phyloP scores from a whole-genome alignment of 2,888 invertebrate species.

The Lithosia quadra region DNA sequence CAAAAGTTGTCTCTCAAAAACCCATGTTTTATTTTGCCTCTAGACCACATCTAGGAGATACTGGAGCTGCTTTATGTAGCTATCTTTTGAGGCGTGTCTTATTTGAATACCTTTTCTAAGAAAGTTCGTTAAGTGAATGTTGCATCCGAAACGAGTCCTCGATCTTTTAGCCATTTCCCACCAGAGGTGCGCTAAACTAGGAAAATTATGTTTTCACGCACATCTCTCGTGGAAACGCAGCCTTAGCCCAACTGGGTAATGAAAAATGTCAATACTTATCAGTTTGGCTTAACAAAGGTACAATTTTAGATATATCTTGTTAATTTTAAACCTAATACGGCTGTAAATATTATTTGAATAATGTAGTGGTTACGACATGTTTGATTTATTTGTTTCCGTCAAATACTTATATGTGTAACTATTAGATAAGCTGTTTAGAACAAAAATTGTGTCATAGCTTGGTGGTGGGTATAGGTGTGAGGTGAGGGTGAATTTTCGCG shows the following conservation, averaged over 20 bases:
- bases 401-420: not conserved
- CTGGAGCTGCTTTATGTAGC: too few species aligned
- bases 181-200: not conserved
- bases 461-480: too few species aligned
- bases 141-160: too few species aligned
- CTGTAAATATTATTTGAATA: slow-evolving; percentile 1
- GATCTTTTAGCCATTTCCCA: too few species aligned
- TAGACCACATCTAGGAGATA: too few species aligned
- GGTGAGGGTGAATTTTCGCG: too few species aligned
- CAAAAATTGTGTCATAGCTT: not conserved
- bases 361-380: not conserved
- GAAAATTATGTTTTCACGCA: not conserved
- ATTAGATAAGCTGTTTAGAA: not conserved
- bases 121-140: too few species aligned
- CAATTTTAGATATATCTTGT: slow-evolving; percentile 8
- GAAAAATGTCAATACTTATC: slow-evolving; percentile 3
- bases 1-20: too few species aligned
- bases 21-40: too few species aligned
- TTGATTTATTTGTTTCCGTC: not conserved
- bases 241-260: not conserved
- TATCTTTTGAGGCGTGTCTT: too few species aligned
- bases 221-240: not conserved
- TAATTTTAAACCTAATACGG: slow-evolving; percentile 1
- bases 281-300: not conserved
- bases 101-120: too few species aligned